Percentiles rank a stretch among this genome's conserved stretches.
Evolutionary conservation across 1,140 invertebrate genomes (phyloP).

Genomic region (Drosophila bocki): DNA sequence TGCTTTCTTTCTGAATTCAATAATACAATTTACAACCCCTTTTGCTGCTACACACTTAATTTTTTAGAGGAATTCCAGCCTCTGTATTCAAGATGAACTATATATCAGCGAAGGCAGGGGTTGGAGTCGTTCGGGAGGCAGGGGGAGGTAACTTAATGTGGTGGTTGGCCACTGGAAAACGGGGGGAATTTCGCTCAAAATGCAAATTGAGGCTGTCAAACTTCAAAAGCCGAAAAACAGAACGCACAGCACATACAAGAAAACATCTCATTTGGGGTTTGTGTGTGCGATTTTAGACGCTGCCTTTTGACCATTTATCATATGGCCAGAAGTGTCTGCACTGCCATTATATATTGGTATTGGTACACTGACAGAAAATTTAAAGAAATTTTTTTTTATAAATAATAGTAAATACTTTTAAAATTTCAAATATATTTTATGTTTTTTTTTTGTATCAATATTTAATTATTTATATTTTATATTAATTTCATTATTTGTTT

Average conservation of each 20-base stretch:
- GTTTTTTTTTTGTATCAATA: too few relatives aligned
- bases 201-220: constrained; percentile 64
- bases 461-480: neutral
- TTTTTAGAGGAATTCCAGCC: constrained; percentile 12
- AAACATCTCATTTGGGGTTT: constrained; percentile 51
- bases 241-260: constrained; percentile 19
- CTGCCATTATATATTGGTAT: constrained; percentile 19
- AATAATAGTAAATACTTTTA: neutral
- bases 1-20: neutral
- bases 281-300: constrained; percentile 52
- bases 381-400: rapidly evolving
- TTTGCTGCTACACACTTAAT: neutral
- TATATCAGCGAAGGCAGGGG: neutral
- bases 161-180: constrained; percentile 9
- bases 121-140: neutral
- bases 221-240: constrained; percentile 63
- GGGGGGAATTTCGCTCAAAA: constrained; percentile 46
- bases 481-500: neutral
- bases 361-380: neutral
- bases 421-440: neutral
- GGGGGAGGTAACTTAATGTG: constrained; percentile 11
- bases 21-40: neutral
- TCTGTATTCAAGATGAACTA: constrained; percentile 11
- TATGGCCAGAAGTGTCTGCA: constrained; percentile 63
- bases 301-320: constrained; percentile 69